Evolutionary conservation across 2,113 vertebrate species (phyloP).

Genomic region (Takifugu flavidus): DNA sequence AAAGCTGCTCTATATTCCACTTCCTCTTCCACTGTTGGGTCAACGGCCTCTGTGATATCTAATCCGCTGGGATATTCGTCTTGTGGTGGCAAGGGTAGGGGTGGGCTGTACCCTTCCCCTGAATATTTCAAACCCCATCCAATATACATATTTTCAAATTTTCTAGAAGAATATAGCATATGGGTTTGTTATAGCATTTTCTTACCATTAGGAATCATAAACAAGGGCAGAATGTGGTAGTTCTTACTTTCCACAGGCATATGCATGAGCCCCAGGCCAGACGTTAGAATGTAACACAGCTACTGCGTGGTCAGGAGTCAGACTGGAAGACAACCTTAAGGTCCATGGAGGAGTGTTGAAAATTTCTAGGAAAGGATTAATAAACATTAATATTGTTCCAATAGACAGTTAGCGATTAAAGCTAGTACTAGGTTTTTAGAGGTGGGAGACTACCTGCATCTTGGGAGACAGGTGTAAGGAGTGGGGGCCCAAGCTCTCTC

Average conservation of each 20-base stretch:
- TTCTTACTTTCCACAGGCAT: slow-evolving; percentile 83
- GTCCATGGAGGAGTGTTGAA: slow-evolving; percentile 83
- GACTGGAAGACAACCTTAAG: slow-evolving; percentile 75
- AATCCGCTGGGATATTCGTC: slow-evolving; percentile 78
- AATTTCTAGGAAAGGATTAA: slow-evolving; percentile 70
- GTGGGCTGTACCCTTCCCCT: slow-evolving; percentile 74
- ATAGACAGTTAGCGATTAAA: too few relatives aligned
- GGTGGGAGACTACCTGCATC: slow-evolving; percentile 79
- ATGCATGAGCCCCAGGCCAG: slow-evolving; percentile 89
- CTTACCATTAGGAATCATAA: neutral
- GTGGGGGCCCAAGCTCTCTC: slow-evolving; percentile 85
- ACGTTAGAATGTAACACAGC: slow-evolving; percentile 86
- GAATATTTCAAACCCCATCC: slow-evolving; percentile 92
- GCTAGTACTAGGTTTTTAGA: neutral
- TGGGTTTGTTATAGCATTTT: neutral
- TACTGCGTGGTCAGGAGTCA: slow-evolving; percentile 81
- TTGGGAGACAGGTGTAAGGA: slow-evolving; percentile 88
- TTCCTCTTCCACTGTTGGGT: slow-evolving; percentile 86
- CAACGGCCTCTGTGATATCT: slow-evolving; percentile 79
- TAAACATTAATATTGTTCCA: neutral
- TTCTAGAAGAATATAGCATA: slow-evolving; percentile 42
- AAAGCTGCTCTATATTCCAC: slow-evolving; percentile 72
- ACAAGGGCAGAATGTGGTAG: neutral
- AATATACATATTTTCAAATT: slow-evolving; percentile 87
- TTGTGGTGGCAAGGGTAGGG: slow-evolving; percentile 65